A percentile compares a stretch with the other conserved stretches of the same genome.
These are phyloP conservation scores for Idris sp. DNA, from an alignment of 1,140 invertebrate genomes.

Conservation along the genomic window DNA sequence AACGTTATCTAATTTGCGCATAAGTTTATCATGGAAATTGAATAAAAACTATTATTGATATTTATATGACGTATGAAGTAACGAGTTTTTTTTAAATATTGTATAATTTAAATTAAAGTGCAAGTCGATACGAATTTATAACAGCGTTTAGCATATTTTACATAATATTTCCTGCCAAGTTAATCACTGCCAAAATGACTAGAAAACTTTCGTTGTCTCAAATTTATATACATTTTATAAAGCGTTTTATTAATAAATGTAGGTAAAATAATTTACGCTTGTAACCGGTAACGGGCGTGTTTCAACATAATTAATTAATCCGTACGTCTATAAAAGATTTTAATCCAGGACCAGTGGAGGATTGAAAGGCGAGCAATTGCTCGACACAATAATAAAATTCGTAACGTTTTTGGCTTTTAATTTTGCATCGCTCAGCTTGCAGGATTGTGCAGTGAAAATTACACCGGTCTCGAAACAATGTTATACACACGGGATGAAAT, in stretches of 20 bases:
- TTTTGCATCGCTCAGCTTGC: slow-evolving; percentile 11
- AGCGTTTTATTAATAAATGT: slow-evolving; percentile 1
- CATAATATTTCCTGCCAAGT: neutral
- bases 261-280: slow-evolving; percentile 6
- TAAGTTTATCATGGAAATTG: too few relatives aligned
- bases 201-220: neutral
- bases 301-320: slow-evolving; percentile 26
- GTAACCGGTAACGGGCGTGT: neutral
- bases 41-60: too few relatives aligned
- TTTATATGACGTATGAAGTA: too few relatives aligned
- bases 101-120: too few relatives aligned
- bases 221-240: slow-evolving; percentile 4
- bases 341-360: slow-evolving; percentile 1
- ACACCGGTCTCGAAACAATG: slow-evolving; percentile 16
- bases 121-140: too few relatives aligned
- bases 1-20: too few relatives aligned
- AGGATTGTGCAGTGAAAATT: slow-evolving; percentile 19
- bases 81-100: too few relatives aligned
- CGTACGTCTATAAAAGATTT: slow-evolving; percentile 16
- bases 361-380: slow-evolving; percentile 5
- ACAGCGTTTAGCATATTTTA: too few relatives aligned
- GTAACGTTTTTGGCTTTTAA: slow-evolving; percentile 26
- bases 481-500: slow-evolving; percentile 14
- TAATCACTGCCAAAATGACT: slow-evolving; percentile 1
- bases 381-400: slow-evolving; percentile 24